phyloP scores from a whole-genome alignment of 2,113 vertebrate genomes.

The Gadus macrocephalus region DNA sequence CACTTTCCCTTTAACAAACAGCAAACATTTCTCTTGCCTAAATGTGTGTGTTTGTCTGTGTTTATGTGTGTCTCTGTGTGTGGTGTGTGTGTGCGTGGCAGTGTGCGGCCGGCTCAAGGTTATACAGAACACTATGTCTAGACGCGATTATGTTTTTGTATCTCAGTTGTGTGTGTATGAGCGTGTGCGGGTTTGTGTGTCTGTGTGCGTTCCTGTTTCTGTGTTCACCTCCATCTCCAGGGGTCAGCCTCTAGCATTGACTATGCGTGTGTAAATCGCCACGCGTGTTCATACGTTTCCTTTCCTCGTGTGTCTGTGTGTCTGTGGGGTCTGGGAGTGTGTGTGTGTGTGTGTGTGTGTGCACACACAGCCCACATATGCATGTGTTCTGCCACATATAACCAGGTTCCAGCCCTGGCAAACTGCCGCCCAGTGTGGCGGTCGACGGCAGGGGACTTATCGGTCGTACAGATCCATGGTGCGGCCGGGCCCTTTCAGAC shows the following conservation, averaged over 20 bases:
- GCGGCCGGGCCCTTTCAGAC: too few relatives aligned
- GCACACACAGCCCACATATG: background rate
- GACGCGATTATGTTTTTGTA: background rate
- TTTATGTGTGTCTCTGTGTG: too few relatives aligned
- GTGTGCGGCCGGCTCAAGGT: too few relatives aligned
- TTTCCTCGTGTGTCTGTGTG: background rate
- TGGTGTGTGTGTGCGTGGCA: too few relatives aligned
- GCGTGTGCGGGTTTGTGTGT: background rate
- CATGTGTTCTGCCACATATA: background rate
- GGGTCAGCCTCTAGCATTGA: constrained; percentile 40
- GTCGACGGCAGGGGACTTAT: too few relatives aligned
- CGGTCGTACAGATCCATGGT: too few relatives aligned
- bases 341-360: background rate
- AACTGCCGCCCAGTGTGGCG: too few relatives aligned
- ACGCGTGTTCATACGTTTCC: background rate
- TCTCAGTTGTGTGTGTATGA: background rate
- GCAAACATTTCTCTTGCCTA: too few relatives aligned
- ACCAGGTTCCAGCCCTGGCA: too few relatives aligned
- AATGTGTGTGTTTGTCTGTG: too few relatives aligned
- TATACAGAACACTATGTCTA: too few relatives aligned
- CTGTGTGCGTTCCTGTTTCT: background rate
- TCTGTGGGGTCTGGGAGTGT: background rate
- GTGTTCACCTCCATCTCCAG: constrained; percentile 13
- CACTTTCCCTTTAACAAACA: too few relatives aligned
- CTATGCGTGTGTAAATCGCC: background rate